These are phyloP conservation scores for Pterocles orientalis DNA, from an alignment of 2,113 vertebrate species.

Conservation along the genomic window DNA sequence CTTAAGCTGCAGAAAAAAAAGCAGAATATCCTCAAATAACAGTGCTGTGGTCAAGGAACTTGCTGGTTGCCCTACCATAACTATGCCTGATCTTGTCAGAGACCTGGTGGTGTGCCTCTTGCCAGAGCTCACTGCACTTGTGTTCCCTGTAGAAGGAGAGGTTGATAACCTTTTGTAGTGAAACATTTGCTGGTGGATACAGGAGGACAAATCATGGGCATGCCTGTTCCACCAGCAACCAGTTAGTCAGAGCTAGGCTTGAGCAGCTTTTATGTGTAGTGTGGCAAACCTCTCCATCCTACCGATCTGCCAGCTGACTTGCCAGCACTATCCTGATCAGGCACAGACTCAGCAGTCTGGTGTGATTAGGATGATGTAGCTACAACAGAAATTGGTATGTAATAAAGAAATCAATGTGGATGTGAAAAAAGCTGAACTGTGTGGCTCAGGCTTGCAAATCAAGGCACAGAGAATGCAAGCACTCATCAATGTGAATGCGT, in stretches of 20 bases:
- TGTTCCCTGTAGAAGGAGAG: background rate
- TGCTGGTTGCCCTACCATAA: background rate
- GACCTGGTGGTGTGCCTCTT: background rate
- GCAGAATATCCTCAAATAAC: background rate
- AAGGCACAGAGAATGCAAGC: background rate
- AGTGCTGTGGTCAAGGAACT: background rate
- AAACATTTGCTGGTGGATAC: background rate
- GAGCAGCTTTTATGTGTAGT: background rate
- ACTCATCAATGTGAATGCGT: rapidly evolving
- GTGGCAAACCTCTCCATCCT: background rate
- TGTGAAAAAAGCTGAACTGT: background rate
- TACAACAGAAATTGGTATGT: background rate
- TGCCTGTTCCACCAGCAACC: background rate
- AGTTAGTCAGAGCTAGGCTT: background rate
- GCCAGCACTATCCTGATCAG: background rate
- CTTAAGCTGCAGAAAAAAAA: background rate
- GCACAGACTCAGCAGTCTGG: no score
- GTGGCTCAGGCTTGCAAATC: background rate
- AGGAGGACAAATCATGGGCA: background rate
- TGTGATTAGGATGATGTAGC: background rate
- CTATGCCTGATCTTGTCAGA: background rate
- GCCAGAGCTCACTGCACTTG: background rate
- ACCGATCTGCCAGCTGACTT: background rate
- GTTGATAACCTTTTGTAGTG: background rate
- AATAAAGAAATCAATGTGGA: background rate